Percentiles rank a stretch among this genome's conserved stretches.
Conservation (phyloP, 2,888 invertebrate genomes). For the Troides oblongomaculatus region DNA sequence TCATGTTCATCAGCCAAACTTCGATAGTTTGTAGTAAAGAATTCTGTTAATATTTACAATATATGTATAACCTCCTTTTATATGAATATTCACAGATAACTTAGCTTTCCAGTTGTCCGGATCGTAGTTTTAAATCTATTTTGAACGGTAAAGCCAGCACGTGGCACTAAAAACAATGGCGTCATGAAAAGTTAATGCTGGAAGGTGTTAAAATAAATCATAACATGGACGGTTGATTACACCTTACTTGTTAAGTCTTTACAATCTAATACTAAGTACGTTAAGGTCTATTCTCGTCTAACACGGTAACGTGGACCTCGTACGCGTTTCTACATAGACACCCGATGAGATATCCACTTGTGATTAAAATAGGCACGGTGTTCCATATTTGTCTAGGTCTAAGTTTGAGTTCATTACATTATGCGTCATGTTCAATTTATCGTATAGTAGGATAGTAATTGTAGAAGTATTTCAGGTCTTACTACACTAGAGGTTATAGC, state of each 20-base stretch:
- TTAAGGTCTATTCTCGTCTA: slow-evolving; percentile 3
- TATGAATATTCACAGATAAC: no score
- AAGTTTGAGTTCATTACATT: background rate
- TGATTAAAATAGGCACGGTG: slow-evolving; percentile 20
- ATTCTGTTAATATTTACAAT: no score
- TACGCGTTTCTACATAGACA: background rate
- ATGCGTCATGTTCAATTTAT: background rate
- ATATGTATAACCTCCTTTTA: no score
- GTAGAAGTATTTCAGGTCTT: background rate
- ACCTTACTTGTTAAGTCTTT: background rate
- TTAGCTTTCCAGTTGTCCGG: background rate
- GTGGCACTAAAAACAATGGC: slow-evolving; percentile 4
- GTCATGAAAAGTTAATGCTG: slow-evolving; percentile 9
- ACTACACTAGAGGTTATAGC: no score
- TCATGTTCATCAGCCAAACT: no score
- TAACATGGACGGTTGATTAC: background rate
- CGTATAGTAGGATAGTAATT: background rate
- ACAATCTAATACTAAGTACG: background rate
- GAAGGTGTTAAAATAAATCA: slow-evolving; percentile 12
- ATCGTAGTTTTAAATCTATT: background rate
- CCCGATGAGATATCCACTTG: slow-evolving; percentile 17
- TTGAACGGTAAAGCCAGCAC: background rate
- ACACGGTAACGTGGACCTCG: background rate
- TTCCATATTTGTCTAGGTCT: slow-evolving; percentile 9
- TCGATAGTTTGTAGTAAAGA: no score